Percentiles rank a stretch among this genome's conserved stretches.
These are phyloP conservation scores for Poecilia gillii DNA, from an alignment of 2,797 vertebrate species.

Conservation along the genomic window DNA sequence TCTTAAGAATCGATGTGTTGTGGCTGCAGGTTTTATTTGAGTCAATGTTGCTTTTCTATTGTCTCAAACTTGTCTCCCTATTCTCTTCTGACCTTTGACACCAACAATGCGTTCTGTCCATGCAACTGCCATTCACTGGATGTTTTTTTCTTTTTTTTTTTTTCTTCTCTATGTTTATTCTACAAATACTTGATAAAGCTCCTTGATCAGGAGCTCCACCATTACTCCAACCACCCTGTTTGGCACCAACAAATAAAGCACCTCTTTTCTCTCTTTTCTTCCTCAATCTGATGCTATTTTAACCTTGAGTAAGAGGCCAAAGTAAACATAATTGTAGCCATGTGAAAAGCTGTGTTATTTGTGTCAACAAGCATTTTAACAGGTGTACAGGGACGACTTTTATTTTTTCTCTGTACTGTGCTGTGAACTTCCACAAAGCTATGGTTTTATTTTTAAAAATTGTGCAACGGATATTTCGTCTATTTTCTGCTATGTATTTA, in stretches of 20 bases:
- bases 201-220: not conserved
- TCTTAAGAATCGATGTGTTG: not conserved
- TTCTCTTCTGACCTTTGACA: not conserved
- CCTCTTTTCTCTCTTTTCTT: not conserved
- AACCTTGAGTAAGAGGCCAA: not conserved
- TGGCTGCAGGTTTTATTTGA: not conserved
- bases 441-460: not conserved
- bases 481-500: not conserved
- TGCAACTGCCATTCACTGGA: not conserved
- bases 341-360: not conserved
- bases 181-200: not conserved
- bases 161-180: not conserved
- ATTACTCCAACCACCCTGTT: not conserved
- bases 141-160: not conserved
- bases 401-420: too few species aligned
- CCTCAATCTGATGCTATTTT: not conserved
- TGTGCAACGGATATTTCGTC: not conserved
- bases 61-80: not conserved
- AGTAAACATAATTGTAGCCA: not conserved
- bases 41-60: not conserved
- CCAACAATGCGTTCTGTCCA: not conserved
- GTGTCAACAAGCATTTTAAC: not conserved
- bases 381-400: not conserved
- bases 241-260: not conserved
- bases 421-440: not conserved